Percentiles rank a stretch among this genome's conserved stretches.
These are phyloP conservation scores for Mesoclemmys tuberculata DNA, from an alignment of 2,113 vertebrate genomes.

Conservation along the genomic window DNA sequence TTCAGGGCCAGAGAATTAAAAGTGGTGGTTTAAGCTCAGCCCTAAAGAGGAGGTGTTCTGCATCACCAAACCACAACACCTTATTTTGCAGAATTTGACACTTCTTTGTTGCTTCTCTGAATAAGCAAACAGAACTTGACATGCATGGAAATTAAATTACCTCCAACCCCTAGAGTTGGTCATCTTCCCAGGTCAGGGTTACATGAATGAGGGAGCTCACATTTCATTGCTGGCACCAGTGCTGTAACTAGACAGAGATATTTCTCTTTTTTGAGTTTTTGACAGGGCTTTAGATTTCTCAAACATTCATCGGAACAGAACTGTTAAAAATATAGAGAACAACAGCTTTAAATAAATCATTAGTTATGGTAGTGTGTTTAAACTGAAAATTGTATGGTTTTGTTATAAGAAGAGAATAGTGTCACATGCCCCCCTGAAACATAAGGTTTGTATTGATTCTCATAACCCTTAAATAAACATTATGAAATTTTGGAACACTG, in stretches of 20 bases:
- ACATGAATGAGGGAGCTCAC: conserved; percentile 53
- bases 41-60: conserved; percentile 35
- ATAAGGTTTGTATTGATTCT: conserved; percentile 24
- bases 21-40: conserved; percentile 68
- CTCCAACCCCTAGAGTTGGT: conserved; percentile 53
- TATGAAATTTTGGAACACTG: conserved; percentile 18
- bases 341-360: conserved; percentile 17
- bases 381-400: conserved; percentile 36
- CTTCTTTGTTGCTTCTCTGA: conserved; percentile 61
- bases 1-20: conserved; percentile 68
- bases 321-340: neutral
- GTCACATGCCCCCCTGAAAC: neutral
- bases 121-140: conserved; percentile 68
- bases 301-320: conserved; percentile 1
- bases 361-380: neutral
- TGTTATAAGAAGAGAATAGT: neutral
- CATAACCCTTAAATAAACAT: conserved; percentile 43
- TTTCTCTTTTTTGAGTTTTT: conserved; percentile 1
- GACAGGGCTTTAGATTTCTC: conserved; percentile 7
- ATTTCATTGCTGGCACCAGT: conserved; percentile 58
- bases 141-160: conserved; percentile 80
- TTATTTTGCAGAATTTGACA: conserved; percentile 78
- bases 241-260: conserved; percentile 45
- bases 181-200: conserved; percentile 69
- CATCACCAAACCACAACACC: conserved; percentile 64